These are phyloP conservation scores for Drosophila cardini DNA, from an alignment of 1,140 invertebrate genomes.

Conservation along the genomic window DNA sequence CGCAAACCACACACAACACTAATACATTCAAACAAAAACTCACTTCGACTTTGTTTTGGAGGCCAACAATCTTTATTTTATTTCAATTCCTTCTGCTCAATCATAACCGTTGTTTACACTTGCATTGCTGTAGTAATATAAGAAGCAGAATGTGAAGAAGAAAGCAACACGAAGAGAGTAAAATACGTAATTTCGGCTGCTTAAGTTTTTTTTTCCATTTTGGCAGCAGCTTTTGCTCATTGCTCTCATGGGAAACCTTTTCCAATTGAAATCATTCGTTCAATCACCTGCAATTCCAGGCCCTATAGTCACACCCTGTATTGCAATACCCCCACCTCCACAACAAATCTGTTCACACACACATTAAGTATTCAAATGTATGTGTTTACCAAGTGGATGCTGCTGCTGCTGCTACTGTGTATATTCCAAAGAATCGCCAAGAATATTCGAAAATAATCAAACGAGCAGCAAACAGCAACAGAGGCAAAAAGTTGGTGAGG, in stretches of 20 bases:
- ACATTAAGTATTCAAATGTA: conserved; percentile 26
- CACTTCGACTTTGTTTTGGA: conserved; percentile 24
- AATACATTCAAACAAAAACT: not conserved
- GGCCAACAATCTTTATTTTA: conserved; percentile 43
- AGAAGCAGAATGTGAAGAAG: not conserved
- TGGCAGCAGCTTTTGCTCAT: not conserved
- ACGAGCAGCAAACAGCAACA: conserved; percentile 43
- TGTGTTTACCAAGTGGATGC: conserved; percentile 43
- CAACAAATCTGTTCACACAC: conserved; percentile 48
- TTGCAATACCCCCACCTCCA: not conserved
- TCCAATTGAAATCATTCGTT: not conserved
- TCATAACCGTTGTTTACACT: conserved; percentile 35
- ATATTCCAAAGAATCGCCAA: conserved; percentile 70
- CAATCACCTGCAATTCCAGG: conserved; percentile 5
- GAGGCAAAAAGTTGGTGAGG: conserved; percentile 57
- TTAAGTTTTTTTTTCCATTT: conserved; percentile 1
- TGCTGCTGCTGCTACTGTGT: conserved; percentile 53
- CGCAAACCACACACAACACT: conserved; percentile 6
- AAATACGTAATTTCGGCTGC: not conserved
- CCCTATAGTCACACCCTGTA: conserved; percentile 20
- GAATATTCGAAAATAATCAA: conserved; percentile 68
- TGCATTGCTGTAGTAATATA: conserved; percentile 7
- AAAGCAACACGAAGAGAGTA: not conserved
- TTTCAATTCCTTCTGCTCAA: conserved; percentile 23
- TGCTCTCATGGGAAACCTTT: conserved; percentile 3